Evolutionary conservation across 53 echinoderm and acorn worm genomes (phyloP).

Genomic region (Patiria pectinifera): DNA sequence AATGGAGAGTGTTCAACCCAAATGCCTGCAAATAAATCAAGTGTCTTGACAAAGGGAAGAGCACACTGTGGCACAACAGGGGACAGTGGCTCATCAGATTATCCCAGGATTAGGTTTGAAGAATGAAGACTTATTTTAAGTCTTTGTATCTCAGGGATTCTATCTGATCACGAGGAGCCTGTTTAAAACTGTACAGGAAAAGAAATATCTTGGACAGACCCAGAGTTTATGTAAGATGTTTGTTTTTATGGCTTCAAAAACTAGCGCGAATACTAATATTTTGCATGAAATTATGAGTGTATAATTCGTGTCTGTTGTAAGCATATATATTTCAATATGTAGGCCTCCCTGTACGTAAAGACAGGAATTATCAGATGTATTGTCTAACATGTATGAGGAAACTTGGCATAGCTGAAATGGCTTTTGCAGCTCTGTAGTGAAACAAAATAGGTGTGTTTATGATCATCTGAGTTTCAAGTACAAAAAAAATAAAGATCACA

Average conservation of each 20-base stretch:
- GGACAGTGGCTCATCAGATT: conserved; percentile 8
- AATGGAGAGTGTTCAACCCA: not conserved
- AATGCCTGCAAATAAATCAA: conserved; percentile 37
- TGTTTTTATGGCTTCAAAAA: no score
- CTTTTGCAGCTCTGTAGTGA: not conserved
- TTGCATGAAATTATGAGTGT: no score
- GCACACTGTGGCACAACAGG: not conserved
- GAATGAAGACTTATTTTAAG: conserved; percentile 21
- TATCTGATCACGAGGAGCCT: no score
- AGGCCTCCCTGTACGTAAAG: no score
- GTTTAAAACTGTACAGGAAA: no score
- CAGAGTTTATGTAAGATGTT: no score
- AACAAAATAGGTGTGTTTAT: not conserved
- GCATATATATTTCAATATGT: no score
- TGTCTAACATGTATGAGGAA: not conserved
- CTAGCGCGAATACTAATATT: no score
- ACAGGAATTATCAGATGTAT: not conserved
- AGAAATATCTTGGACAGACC: no score
- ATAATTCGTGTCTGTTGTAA: no score
- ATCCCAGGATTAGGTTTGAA: conserved; percentile 9
- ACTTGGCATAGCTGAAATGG: not conserved
- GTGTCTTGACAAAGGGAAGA: conserved; percentile 23
- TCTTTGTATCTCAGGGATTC: not conserved
- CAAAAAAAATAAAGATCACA: not conserved
- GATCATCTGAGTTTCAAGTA: not conserved